phyloP scores from a whole-genome alignment of 2,888 invertebrate genomes.

The Alloscopus bannaensis region DNA sequence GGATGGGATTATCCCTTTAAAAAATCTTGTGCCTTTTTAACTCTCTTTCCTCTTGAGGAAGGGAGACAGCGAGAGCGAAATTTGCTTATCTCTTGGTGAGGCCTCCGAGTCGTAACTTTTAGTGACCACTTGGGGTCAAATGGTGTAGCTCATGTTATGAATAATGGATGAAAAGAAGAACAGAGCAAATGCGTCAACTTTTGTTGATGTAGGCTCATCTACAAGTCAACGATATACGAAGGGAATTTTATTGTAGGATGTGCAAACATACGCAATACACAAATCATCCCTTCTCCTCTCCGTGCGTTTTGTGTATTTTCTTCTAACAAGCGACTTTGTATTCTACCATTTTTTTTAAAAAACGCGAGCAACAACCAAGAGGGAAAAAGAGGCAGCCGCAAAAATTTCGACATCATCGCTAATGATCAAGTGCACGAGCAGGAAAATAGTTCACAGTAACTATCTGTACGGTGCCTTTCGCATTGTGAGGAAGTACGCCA shows the following conservation, averaged over 20 bases:
- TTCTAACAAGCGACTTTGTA: too few species aligned
- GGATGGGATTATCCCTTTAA: neutral
- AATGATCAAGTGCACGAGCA: conserved; percentile 18
- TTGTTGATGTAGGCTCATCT: too few species aligned
- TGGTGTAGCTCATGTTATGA: conserved; percentile 45
- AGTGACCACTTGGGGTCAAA: conserved; percentile 47
- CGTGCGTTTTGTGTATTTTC: too few species aligned
- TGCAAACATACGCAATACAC: too few species aligned
- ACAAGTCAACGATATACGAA: too few species aligned
- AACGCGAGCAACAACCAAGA: too few species aligned
- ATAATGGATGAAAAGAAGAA: conserved; percentile 51
- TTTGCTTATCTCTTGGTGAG: conserved; percentile 12
- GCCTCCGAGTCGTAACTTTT: conserved; percentile 14
- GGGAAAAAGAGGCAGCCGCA: neutral
- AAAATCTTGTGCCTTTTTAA: conserved; percentile 17
- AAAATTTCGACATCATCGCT: conserved; percentile 2
- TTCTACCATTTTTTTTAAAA: too few species aligned
- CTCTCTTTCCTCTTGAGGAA: too few species aligned
- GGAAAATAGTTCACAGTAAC: neutral
- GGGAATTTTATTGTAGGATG: too few species aligned
- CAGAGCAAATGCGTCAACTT: too few species aligned
- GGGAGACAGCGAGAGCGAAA: neutral
- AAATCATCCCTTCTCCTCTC: too few species aligned
- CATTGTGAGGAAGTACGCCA: conserved; percentile 14
- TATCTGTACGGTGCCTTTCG: neutral